These are phyloP conservation scores for Onchidella celtica DNA, from an alignment of 2,888 invertebrate species.

Conservation along the genomic window DNA sequence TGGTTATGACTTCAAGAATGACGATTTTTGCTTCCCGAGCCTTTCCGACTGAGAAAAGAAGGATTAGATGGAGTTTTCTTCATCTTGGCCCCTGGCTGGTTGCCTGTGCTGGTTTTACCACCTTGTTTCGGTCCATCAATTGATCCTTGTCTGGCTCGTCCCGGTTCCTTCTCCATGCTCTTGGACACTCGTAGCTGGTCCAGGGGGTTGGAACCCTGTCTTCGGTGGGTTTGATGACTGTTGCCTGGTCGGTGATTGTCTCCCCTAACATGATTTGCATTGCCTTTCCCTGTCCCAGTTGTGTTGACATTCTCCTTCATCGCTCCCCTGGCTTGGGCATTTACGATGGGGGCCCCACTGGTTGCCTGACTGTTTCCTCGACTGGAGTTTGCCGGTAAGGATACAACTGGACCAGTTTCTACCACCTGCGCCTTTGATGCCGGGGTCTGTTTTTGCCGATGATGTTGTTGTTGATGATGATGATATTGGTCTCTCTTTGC, in stretches of 20 bases:
- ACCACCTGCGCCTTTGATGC: not conserved
- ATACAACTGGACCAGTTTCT: not conserved
- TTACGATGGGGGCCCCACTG: not conserved
- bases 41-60: not conserved
- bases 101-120: not conserved
- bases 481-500: not conserved
- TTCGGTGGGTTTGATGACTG: constrained; percentile 12
- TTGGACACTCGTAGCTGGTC: not conserved
- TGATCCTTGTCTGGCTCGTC: not conserved
- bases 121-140: not conserved
- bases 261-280: not conserved
- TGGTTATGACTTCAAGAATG: no score
- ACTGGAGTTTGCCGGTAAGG: not conserved
- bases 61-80: not conserved
- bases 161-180: constrained; percentile 4
- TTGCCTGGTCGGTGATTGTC: not conserved
- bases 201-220: constrained; percentile 24
- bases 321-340: not conserved
- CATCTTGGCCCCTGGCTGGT: not conserved
- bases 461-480: not conserved
- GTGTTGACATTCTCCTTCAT: no score
- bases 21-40: not conserved
- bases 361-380: not conserved
- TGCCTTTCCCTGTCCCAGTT: no score
- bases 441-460: not conserved